Evolutionary conservation across 2,797 vertebrate species (phyloP), one percentile per base, ranked within the genome.

Genomic region (Amazona finschi): DNA sequence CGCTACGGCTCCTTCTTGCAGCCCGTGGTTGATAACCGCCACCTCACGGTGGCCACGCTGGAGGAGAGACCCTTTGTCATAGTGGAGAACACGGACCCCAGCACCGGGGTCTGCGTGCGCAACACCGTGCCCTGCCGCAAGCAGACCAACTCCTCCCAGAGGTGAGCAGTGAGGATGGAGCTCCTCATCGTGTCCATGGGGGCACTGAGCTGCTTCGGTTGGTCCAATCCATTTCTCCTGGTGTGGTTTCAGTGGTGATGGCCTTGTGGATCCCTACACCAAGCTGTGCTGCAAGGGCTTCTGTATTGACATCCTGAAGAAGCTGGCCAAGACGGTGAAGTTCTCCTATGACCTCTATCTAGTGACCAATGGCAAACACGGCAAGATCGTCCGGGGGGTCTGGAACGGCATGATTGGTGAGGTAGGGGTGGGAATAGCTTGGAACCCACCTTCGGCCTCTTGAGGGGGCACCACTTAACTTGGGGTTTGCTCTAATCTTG

Each of bases 391-490:
- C 64, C 98, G 98, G 1, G 99, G 99, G 20, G 98, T 98, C 80
- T 99, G 99, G 99, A 99, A 99, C 0, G 99, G 99, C 92, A 99
- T 99, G 99, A 99, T 99, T 20, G 99, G 99, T 84, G 99, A 99
- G 99, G 99, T 99, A 98, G 97, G 98, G 96, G 95, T 82, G 69
- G 41, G 46, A 71, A 55, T 2, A 6, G 31, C 73, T 61, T 2
- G 12, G 27, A 2, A 4, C 10, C 33, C 5, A 1, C 1, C 28
- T 41, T 46, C 1, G 0, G 14, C 14, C 9, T 50, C 12, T 16
- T 8, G 31, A 98, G 18, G 55, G 55, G 33, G 20, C n/a, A 55
- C 15, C 8, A 2, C 6, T 74, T 3, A 3, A 3, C 39, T 33
- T 3, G 3, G n/a, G 38, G 9, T 15, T 19, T 24, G 44, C 13